phyloP scores from a whole-genome alignment of 2,888 invertebrate genomes.

The Linnaemya tessellans region DNA sequence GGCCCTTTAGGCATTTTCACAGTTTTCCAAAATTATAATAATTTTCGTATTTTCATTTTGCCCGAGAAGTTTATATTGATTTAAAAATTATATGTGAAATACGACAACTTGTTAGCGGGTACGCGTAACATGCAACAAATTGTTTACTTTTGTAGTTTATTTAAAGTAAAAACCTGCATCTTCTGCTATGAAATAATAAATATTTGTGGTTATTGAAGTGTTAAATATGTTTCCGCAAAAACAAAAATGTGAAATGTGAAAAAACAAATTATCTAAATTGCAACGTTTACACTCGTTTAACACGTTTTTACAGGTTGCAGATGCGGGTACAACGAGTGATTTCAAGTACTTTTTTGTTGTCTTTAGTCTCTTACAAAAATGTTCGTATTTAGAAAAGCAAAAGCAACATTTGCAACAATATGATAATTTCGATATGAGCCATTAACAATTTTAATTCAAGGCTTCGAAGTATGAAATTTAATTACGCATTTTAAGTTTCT shows the following conservation, averaged over 20 bases:
- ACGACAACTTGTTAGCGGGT: not conserved
- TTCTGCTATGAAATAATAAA: not conserved
- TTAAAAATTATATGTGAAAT: not conserved
- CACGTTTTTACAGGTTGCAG: not conserved
- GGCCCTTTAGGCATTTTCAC: too few relatives aligned
- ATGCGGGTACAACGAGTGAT: not conserved
- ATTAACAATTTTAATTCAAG: not conserved
- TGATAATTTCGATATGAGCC: not conserved
- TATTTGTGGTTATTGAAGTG: slow-evolving; percentile 47
- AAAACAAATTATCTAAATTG: not conserved
- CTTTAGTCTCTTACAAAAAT: not conserved
- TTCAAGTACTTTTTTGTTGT: not conserved
- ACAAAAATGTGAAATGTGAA: not conserved
- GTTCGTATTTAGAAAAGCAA: not conserved
- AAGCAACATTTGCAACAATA: not conserved
- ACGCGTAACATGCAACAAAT: not conserved
- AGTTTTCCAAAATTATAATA: not conserved
- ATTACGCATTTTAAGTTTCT: too few relatives aligned
- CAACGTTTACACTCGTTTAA: slow-evolving; percentile 17
- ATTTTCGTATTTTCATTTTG: not conserved
- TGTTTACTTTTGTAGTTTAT: not conserved
- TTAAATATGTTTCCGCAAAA: slow-evolving; percentile 57
- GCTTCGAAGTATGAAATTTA: not conserved
- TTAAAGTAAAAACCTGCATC: not conserved
- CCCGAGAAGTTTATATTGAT: not conserved